phyloP scores from a whole-genome alignment of 2,888 invertebrate genomes.

The Cryptocephalus primarius region DNA sequence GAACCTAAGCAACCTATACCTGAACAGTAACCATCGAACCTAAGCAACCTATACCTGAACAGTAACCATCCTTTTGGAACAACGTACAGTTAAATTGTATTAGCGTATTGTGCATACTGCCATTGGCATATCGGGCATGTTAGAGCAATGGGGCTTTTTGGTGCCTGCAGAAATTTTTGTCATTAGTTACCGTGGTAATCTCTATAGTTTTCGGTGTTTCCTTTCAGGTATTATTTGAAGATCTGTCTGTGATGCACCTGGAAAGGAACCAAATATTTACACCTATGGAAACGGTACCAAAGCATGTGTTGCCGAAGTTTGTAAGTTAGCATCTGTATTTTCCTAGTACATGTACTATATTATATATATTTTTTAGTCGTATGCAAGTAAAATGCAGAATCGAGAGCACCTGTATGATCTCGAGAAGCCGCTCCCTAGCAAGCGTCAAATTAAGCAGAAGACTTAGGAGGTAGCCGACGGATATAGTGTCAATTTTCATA shows the following conservation, averaged over 20 bases:
- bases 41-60: too few species aligned
- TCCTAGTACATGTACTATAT: not conserved
- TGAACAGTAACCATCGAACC: too few species aligned
- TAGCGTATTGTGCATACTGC: too few species aligned
- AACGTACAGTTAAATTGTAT: too few species aligned
- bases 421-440: slow-evolving; percentile 30
- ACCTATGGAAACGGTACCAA: slow-evolving; percentile 45
- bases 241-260: slow-evolving; percentile 38
- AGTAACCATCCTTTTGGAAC: too few species aligned
- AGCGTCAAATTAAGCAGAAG: slow-evolving; percentile 27
- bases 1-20: too few species aligned
- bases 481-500: slow-evolving; percentile 1
- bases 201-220: not conserved
- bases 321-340: slow-evolving; percentile 29
- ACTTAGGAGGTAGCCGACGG: slow-evolving; percentile 10
- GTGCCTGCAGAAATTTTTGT: too few species aligned
- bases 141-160: too few species aligned
- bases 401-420: slow-evolving; percentile 41
- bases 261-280: slow-evolving; percentile 44
- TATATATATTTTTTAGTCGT: slow-evolving; percentile 34
- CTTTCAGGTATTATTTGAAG: slow-evolving; percentile 40
- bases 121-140: too few species aligned
- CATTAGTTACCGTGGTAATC: too few species aligned
- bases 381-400: slow-evolving; percentile 42
- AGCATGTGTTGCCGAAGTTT: slow-evolving; percentile 40